These are phyloP conservation scores for Metaphire vulgaris DNA, from an alignment of 1,140 invertebrate species.

Conservation along the genomic window DNA sequence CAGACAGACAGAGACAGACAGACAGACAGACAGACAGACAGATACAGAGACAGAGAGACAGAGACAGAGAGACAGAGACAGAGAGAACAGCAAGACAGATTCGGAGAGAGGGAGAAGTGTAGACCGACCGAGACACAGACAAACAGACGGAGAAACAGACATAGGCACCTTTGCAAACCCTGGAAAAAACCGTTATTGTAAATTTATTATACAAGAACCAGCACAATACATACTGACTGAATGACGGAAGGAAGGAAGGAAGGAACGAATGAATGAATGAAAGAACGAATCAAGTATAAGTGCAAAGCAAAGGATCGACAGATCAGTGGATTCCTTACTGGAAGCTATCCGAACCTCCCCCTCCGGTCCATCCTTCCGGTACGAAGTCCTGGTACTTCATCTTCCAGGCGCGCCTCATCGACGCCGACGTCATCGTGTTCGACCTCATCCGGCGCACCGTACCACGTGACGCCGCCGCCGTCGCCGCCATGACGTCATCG, in stretches of 20 bases:
- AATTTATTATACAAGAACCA: too few relatives aligned
- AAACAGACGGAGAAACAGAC: not conserved
- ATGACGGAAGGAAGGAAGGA: not conserved
- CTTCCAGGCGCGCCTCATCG: not conserved
- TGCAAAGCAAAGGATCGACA: not conserved
- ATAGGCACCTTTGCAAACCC: too few relatives aligned
- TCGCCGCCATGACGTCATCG: not conserved
- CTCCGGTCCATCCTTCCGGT: not conserved
- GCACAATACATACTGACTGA: too few relatives aligned
- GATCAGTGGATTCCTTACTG: not conserved
- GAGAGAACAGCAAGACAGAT: not conserved
- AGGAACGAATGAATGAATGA: not conserved
- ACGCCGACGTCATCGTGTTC: not conserved
- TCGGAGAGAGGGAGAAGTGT: not conserved
- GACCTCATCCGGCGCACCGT: not conserved
- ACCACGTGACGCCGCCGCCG: not conserved
- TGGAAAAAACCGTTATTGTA: too few relatives aligned
- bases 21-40: slow-evolving; percentile 1
- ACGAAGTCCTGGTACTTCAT: slow-evolving; percentile 2
- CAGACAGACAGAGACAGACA: not conserved
- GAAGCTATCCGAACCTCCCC: not conserved
- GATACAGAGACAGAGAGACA: not conserved
- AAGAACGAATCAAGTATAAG: not conserved
- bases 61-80: not conserved
- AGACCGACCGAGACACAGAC: not conserved